Conservation (phyloP, 2,113 vertebrate species). For the Sciurus niger region DNA sequence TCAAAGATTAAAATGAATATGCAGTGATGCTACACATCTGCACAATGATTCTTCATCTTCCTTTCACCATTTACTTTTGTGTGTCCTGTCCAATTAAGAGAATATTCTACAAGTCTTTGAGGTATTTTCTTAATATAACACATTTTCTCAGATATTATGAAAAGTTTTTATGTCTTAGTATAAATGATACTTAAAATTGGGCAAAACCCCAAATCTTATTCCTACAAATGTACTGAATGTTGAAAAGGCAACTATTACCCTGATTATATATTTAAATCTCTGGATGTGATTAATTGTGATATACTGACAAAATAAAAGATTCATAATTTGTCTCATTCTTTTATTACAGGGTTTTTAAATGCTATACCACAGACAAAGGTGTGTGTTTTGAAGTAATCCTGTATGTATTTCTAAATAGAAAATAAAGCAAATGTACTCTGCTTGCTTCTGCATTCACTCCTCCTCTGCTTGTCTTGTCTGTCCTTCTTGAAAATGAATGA, state of each 20-base stretch:
- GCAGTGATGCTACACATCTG: background rate
- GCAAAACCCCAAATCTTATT: background rate
- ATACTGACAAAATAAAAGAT: conserved; percentile 32
- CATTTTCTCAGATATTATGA: background rate
- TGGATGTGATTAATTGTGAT: conserved; percentile 5
- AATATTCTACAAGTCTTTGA: background rate
- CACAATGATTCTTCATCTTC: background rate
- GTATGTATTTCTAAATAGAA: background rate
- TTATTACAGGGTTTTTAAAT: conserved; percentile 17
- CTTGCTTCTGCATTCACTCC: background rate
- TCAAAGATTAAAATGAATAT: background rate
- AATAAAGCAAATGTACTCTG: background rate
- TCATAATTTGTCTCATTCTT: background rate
- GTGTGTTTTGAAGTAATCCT: background rate
- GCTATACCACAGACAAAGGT: background rate
- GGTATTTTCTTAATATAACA: background rate
- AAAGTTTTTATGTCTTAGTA: background rate
- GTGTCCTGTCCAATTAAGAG: background rate
- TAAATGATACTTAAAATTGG: background rate
- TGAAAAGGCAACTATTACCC: background rate
- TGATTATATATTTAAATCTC: conserved; percentile 16
- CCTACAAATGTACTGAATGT: background rate
- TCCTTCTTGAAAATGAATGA: conserved; percentile 63
- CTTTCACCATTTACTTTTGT: background rate
- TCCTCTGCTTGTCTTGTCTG: background rate